Conservation (phyloP, 2,797 vertebrate species). For the Rhabdophis nuchalis region DNA sequence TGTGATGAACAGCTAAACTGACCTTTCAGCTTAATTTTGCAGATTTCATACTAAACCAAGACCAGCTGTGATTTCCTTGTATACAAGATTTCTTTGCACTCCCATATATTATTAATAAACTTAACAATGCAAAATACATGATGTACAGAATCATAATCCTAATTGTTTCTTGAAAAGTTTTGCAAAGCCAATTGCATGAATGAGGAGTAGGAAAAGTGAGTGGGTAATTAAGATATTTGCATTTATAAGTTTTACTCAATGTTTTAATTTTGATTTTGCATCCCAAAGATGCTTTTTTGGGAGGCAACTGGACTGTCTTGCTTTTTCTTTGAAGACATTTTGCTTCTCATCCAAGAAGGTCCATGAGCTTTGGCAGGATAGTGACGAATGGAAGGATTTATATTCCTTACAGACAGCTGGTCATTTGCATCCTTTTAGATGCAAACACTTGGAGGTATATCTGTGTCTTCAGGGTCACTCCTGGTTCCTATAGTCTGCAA, state of each 20-base stretch:
- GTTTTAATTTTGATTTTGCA: background rate
- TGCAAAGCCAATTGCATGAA: conserved; percentile 47
- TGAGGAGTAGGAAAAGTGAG: background rate
- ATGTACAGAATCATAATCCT: conserved; percentile 60
- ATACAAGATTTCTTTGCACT: conserved; percentile 56
- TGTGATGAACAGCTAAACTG: conserved; percentile 57
- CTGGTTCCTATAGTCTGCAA: no score
- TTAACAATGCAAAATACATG: conserved; percentile 64
- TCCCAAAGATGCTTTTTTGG: background rate
- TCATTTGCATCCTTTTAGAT: no score
- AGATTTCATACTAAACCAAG: conserved; percentile 59
- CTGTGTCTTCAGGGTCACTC: no score
- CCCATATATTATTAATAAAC: conserved; percentile 75
- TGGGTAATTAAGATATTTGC: conserved; percentile 27
- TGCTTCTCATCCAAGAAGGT: no score
- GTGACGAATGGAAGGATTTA: no score
- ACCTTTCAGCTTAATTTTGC: conserved; percentile 60
- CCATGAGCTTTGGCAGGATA: no score
- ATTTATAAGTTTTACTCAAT: background rate
- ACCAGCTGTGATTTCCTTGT: conserved; percentile 60
- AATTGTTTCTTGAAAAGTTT: conserved; percentile 63
- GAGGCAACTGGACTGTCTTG: no score
- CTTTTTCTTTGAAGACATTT: no score
- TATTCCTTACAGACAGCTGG: no score
- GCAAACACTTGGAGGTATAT: no score